Conservation (phyloP, 1,140 invertebrate species). For the Acromyrmex heyeri region DNA sequence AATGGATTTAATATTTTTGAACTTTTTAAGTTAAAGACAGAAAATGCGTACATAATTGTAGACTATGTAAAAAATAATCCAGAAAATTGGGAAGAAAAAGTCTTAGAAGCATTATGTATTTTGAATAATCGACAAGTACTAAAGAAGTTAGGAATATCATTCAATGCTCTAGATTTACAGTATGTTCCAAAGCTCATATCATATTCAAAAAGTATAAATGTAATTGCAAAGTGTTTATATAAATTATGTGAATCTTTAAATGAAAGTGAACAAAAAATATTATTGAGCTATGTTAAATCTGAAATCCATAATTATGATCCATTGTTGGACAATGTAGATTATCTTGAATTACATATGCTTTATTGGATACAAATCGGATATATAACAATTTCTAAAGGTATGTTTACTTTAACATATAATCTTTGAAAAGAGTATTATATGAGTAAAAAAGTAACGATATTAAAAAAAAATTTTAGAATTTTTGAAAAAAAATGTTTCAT, state of each 20-base stretch:
- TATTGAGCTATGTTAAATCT: conserved; percentile 62
- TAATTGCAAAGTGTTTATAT: conserved; percentile 71
- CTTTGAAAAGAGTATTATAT: background rate
- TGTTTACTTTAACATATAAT: background rate
- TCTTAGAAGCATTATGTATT: conserved; percentile 74
- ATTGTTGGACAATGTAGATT: conserved; percentile 49
- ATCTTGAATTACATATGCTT: conserved; percentile 76
- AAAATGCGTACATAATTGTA: conserved; percentile 44
- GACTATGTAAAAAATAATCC: conserved; percentile 62
- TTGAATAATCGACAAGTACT: conserved; percentile 72
- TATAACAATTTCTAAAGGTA: conserved; percentile 71
- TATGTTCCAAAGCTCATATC: conserved; percentile 43
- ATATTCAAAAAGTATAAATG: conserved; percentile 55
- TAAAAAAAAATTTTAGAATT: background rate
- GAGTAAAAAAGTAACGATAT: background rate
- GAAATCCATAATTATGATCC: conserved; percentile 49
- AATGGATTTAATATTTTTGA: conserved; percentile 45
- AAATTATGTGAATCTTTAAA: conserved; percentile 70
- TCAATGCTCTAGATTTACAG: background rate
- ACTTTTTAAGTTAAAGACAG: conserved; percentile 18
- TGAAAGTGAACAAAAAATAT: conserved; percentile 19
- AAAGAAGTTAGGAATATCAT: conserved; percentile 62
- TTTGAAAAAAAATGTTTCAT: background rate
- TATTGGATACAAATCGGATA: conserved; percentile 74
- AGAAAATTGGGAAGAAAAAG: conserved; percentile 69